Conservation (phyloP, 2,888 invertebrate genomes). For the Xestoiulus laeticollis region DNA sequence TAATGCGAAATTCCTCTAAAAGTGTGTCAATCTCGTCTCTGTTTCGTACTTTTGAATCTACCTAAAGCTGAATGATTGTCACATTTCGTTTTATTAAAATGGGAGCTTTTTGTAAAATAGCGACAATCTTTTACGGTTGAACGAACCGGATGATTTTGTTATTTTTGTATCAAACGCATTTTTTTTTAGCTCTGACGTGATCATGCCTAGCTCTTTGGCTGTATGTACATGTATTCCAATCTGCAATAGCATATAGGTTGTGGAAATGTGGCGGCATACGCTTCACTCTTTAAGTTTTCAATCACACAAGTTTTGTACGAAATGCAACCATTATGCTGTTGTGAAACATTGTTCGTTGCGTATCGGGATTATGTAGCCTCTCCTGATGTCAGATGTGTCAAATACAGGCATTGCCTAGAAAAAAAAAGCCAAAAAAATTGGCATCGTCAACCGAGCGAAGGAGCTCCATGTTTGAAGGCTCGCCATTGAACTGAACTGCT, state of each 20-base stretch:
- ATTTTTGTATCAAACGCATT: slow-evolving; percentile 24
- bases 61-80: slow-evolving; percentile 33
- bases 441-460: not conserved
- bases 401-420: not conserved
- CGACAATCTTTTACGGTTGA: slow-evolving; percentile 34
- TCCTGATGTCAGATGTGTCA: not conserved
- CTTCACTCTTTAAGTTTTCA: slow-evolving; percentile 19
- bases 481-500: slow-evolving; percentile 15
- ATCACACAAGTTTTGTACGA: slow-evolving; percentile 18
- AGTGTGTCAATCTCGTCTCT: not conserved
- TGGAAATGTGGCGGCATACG: not conserved
- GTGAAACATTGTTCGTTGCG: not conserved
- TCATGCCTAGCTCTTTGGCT: not conserved
- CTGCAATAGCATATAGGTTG: not conserved
- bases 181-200: not conserved
- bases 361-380: slow-evolving; percentile 5
- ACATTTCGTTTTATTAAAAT: slow-evolving; percentile 37
- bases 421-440: not conserved
- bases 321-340: slow-evolving; percentile 28
- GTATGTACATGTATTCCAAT: not conserved
- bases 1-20: slow-evolving; percentile 14
- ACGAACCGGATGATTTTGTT: slow-evolving; percentile 34
- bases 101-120: slow-evolving; percentile 32
- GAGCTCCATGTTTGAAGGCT: not conserved
- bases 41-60: not conserved